Percentiles rank a stretch among this genome's conserved stretches.
Evolutionary conservation across 2,797 vertebrate species (phyloP).

Genomic region (Rhodeus uyekii): DNA sequence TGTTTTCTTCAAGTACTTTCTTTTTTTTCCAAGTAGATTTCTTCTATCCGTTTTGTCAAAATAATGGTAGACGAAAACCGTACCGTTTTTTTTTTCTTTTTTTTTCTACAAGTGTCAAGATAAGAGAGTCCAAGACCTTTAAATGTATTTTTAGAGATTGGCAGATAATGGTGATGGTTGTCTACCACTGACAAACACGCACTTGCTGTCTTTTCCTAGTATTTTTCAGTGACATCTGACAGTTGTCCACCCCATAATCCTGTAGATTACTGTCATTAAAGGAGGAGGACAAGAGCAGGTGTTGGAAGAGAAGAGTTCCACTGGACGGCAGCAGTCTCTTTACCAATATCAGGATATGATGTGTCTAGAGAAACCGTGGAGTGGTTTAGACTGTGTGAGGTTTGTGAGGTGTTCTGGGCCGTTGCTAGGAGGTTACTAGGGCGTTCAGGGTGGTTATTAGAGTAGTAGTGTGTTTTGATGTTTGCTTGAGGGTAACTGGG

Average conservation of each 20-base stretch:
- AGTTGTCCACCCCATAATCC: conserved; percentile 59
- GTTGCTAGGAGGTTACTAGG: too few species aligned
- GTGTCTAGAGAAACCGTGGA: neutral
- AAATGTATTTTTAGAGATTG: conserved; percentile 51
- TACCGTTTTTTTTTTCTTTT: neutral
- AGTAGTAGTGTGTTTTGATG: neutral
- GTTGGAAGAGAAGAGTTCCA: conserved; percentile 60
- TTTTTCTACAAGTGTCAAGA: conserved; percentile 4
- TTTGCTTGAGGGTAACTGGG: neutral
- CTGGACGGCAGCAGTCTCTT: conserved; percentile 45
- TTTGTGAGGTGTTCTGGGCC: too few species aligned
- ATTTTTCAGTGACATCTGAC: conserved; percentile 48
- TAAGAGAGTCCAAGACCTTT: neutral
- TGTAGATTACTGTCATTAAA: conserved; percentile 69
- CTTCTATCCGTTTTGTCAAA: neutral
- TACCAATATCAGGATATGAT: conserved; percentile 46
- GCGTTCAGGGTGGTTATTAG: neutral
- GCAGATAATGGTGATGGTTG: conserved; percentile 45
- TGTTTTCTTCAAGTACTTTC: too few species aligned
- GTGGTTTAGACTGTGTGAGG: conserved; percentile 4
- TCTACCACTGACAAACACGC: conserved; percentile 24
- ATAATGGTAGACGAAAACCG: neutral
- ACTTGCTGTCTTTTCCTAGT: conserved; percentile 36
- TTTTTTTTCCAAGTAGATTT: neutral
- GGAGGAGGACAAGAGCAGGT: conserved; percentile 58